A percentile compares a stretch with the other conserved stretches of the same genome.
phyloP scores from a whole-genome alignment of 2,888 invertebrate genomes.

The Lissonota sp. region DNA sequence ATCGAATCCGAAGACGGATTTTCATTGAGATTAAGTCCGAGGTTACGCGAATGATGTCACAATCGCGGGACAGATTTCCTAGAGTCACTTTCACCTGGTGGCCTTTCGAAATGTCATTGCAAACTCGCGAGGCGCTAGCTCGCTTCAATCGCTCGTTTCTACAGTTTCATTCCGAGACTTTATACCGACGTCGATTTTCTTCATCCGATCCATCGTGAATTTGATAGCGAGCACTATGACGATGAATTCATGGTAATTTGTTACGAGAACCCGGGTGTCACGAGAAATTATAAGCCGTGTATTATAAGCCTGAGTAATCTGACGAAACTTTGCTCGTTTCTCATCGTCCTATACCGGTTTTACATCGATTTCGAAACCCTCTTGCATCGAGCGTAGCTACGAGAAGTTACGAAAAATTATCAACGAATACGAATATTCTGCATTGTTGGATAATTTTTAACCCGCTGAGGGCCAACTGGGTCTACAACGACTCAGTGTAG shows the following conservation, averaged over 20 bases:
- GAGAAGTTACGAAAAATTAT: constrained; percentile 8
- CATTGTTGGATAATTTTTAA: not conserved
- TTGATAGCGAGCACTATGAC: constrained; percentile 13
- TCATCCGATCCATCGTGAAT: constrained; percentile 48
- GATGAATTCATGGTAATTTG: constrained; percentile 42
- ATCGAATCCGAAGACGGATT: constrained; percentile 42
- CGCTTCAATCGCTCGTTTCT: constrained; percentile 34
- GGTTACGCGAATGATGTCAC: constrained; percentile 70
- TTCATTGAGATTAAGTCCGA: constrained; percentile 68
- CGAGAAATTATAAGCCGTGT: constrained; percentile 15
- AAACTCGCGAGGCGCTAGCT: constrained; percentile 45
- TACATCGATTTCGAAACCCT: constrained; percentile 37
- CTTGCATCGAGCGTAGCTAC: not conserved
- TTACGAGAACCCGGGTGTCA: constrained; percentile 20
- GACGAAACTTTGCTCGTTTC: constrained; percentile 26
- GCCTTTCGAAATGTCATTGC: constrained; percentile 81
- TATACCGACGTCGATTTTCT: constrained; percentile 29
- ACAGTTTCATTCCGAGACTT: not conserved
- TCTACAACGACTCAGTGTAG: too few relatives aligned
- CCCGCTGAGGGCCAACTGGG: too few relatives aligned
- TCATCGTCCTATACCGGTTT: constrained; percentile 25
- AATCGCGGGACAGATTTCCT: constrained; percentile 49
- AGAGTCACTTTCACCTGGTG: constrained; percentile 78
- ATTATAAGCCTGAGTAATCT: constrained; percentile 5
- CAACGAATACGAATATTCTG: not conserved